phyloP scores from a whole-genome alignment of 2,113 vertebrate species.

The Clarias gariepinus region DNA sequence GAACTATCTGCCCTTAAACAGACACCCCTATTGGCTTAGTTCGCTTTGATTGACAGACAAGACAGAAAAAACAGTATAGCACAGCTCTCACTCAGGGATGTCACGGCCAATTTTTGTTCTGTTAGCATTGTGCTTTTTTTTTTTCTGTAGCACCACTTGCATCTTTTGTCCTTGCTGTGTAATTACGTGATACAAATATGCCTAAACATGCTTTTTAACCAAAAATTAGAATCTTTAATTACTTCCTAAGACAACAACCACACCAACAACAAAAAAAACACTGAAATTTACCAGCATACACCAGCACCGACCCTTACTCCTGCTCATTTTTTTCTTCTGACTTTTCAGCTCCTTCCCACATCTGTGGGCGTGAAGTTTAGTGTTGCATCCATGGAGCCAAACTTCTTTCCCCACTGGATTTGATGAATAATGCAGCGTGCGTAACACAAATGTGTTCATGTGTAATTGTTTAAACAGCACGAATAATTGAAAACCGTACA shows the following conservation, averaged over 20 bases:
- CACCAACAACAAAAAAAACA: not conserved
- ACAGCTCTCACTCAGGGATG: not conserved
- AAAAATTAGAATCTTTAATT: not conserved
- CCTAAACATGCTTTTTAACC: not conserved
- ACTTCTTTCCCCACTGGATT: slow-evolving; percentile 29
- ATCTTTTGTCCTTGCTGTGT: not conserved
- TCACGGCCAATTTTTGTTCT: too few relatives aligned
- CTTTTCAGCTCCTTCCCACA: slow-evolving; percentile 3
- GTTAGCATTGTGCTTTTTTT: too few relatives aligned
- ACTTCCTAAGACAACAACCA: not conserved
- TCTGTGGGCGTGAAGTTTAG: slow-evolving; percentile 32
- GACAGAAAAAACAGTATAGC: not conserved
- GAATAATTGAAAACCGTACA: slow-evolving; percentile 56
- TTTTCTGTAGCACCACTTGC: not conserved
- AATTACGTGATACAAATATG: not conserved
- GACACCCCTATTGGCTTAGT: not conserved
- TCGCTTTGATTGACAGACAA: not conserved
- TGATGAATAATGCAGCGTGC: slow-evolving; percentile 51
- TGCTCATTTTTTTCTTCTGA: not conserved
- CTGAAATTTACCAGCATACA: not conserved
- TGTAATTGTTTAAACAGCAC: slow-evolving; percentile 58
- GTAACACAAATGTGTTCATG: slow-evolving; percentile 46
- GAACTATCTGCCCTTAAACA: not conserved
- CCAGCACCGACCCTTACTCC: not conserved
- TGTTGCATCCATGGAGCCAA: slow-evolving; percentile 7